These are phyloP conservation scores for Scophthalmus maximus DNA, from an alignment of 2,113 vertebrate species.

Conservation along the genomic window DNA sequence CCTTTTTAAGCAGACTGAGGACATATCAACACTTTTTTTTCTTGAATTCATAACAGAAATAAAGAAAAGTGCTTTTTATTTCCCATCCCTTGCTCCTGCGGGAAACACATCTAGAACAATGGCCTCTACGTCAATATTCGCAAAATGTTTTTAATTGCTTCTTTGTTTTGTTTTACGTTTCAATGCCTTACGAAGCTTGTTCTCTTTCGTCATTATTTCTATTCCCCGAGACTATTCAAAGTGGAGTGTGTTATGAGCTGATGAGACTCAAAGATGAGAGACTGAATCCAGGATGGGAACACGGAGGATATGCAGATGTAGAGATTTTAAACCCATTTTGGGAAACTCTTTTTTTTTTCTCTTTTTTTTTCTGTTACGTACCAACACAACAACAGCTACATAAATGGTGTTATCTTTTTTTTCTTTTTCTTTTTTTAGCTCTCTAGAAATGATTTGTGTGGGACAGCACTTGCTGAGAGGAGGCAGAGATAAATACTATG, in stretches of 20 bases:
- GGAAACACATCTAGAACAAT: constrained; percentile 80
- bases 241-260: constrained; percentile 65
- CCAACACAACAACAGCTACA: constrained; percentile 69
- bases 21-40: constrained; percentile 80
- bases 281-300: constrained; percentile 68
- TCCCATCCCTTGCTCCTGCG: constrained; percentile 76
- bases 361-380: constrained; percentile 74
- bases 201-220: constrained; percentile 76
- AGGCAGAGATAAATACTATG: constrained; percentile 79
- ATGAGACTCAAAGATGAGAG: constrained; percentile 70
- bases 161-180: constrained; percentile 77
- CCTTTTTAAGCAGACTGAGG: constrained; percentile 84
- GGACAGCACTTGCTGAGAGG: constrained; percentile 73
- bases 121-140: constrained; percentile 77
- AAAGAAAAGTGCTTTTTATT: constrained; percentile 87
- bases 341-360: constrained; percentile 54
- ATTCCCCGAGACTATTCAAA: constrained; percentile 75
- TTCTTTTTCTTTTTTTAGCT: constrained; percentile 64
- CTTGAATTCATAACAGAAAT: constrained; percentile 82
- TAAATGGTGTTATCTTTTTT: constrained; percentile 57
- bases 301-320: constrained; percentile 68
- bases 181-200: constrained; percentile 84
- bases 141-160: constrained; percentile 82
- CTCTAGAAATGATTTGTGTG: constrained; percentile 75
- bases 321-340: constrained; percentile 71